phyloP scores from a whole-genome alignment of 2,113 vertebrate species.

The Pyxicephalus adspersus region DNA sequence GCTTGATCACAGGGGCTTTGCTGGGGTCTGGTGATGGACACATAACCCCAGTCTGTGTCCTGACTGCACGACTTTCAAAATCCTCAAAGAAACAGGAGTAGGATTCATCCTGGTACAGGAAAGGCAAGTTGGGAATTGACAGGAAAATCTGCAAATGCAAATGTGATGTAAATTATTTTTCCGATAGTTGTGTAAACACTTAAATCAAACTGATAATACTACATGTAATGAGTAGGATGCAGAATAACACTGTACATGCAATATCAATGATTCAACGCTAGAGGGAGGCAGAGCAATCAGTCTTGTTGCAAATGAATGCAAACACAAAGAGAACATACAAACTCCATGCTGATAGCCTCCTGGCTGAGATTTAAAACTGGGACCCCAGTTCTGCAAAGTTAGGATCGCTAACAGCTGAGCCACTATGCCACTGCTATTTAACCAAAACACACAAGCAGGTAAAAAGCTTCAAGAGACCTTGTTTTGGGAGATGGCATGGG shows the following conservation, averaged over 20 bases:
- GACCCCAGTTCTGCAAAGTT: too few relatives aligned
- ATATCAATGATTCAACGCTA: not conserved
- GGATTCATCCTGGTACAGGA: constrained; percentile 76
- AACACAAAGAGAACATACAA: not conserved
- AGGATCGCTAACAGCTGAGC: too few relatives aligned
- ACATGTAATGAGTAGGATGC: too few relatives aligned
- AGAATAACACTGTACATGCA: not conserved
- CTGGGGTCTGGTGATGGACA: constrained; percentile 84
- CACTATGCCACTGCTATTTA: too few relatives aligned
- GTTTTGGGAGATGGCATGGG: too few relatives aligned
- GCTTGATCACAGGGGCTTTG: constrained; percentile 73
- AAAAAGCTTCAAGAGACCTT: too few relatives aligned
- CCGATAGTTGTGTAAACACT: not conserved
- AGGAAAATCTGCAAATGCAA: constrained; percentile 79
- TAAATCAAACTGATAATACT: too few relatives aligned
- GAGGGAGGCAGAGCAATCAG: not conserved
- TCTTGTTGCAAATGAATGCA: not conserved
- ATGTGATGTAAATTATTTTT: not conserved
- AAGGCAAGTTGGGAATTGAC: constrained; percentile 81
- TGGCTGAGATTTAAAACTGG: too few relatives aligned
- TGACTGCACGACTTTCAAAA: constrained; percentile 75
- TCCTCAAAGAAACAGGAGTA: constrained; percentile 89
- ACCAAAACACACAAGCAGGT: too few relatives aligned
- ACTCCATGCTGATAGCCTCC: too few relatives aligned
- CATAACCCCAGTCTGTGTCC: constrained; percentile 79